Percentiles rank a stretch among this genome's conserved stretches.
These are phyloP conservation scores for Cercopithecus mona DNA, from an alignment of 2,113 vertebrate genomes.

Conservation along the genomic window DNA sequence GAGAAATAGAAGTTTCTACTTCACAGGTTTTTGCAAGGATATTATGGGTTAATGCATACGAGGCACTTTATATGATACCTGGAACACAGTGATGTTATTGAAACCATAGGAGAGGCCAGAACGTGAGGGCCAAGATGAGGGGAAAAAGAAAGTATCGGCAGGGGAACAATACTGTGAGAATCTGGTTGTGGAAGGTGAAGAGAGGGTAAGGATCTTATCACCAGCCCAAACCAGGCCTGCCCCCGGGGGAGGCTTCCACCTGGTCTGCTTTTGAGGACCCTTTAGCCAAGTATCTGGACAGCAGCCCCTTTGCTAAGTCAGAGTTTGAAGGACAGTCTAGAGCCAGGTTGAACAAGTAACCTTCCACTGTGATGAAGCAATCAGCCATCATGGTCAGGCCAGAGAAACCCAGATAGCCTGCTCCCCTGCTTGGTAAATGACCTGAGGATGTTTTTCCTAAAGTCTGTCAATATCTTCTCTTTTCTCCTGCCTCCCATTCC, in stretches of 20 bases:
- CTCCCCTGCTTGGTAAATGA: not conserved
- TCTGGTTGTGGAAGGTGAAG: not conserved
- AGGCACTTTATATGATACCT: not conserved
- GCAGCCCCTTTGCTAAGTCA: not conserved
- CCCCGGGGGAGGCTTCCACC: not conserved
- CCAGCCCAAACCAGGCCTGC: not conserved
- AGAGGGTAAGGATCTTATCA: not conserved
- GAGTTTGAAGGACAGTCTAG: not conserved
- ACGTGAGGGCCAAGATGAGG: not conserved
- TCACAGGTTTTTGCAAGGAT: not conserved
- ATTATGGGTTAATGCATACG: not conserved
- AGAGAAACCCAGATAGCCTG: not conserved
- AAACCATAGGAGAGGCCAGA: not conserved
- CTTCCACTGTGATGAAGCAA: not conserved
- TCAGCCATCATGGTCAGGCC: not conserved
- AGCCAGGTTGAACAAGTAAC: not conserved
- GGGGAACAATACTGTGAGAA: not conserved
- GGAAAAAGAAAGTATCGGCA: not conserved
- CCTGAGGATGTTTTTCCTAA: conserved; percentile 73
- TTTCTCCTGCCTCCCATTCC: conserved; percentile 67
- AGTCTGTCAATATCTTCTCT: conserved; percentile 82
- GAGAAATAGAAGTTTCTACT: not conserved
- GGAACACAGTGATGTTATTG: not conserved
- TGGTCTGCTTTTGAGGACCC: not conserved
- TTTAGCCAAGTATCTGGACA: not conserved